A percentile compares a stretch with the other conserved stretches of the same genome.
Evolutionary conservation across 2,888 invertebrate genomes (phyloP).

Genomic region (Synergus japonicus): DNA sequence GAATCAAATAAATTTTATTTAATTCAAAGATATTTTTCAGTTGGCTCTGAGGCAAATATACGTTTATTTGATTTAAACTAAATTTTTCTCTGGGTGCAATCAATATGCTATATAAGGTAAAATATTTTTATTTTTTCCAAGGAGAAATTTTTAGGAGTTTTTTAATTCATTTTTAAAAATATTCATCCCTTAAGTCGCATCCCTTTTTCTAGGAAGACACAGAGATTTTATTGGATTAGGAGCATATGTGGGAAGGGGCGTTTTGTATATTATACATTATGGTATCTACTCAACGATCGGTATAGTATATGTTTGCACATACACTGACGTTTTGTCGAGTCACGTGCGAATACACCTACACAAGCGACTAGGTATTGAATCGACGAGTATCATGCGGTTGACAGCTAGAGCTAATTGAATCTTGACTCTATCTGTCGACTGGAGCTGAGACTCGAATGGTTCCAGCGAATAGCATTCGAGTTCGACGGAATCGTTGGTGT

Average conservation of each 20-base stretch:
- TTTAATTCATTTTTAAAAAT: too few species aligned
- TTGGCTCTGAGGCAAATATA: too few species aligned
- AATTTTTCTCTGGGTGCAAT: too few species aligned
- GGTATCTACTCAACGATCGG: conserved; percentile 12
- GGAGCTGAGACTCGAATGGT: conserved; percentile 69
- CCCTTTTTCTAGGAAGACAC: background rate
- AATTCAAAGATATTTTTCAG: too few species aligned
- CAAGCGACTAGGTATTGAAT: conserved; percentile 68
- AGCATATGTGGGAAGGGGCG: background rate
- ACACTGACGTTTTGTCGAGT: conserved; percentile 50
- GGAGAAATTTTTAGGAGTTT: too few species aligned
- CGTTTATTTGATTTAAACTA: too few species aligned
- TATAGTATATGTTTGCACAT: conserved; percentile 51
- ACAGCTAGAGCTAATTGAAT: conserved; percentile 76
- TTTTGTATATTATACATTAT: conserved; percentile 43
- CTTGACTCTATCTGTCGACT: conserved; percentile 75
- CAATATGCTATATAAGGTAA: too few species aligned
- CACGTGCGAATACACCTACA: conserved; percentile 48
- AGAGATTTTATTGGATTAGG: background rate
- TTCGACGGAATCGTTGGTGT: conserved; percentile 62
- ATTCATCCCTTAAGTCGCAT: background rate
- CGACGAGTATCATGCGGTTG: conserved; percentile 75
- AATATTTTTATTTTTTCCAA: too few species aligned
- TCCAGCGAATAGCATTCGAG: conserved; percentile 64
- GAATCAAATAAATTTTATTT: too few species aligned